A percentile compares a stretch with the other conserved stretches of the same genome.
Conservation (phyloP, 2,888 invertebrate species). For the Toxonevra muliebris region DNA sequence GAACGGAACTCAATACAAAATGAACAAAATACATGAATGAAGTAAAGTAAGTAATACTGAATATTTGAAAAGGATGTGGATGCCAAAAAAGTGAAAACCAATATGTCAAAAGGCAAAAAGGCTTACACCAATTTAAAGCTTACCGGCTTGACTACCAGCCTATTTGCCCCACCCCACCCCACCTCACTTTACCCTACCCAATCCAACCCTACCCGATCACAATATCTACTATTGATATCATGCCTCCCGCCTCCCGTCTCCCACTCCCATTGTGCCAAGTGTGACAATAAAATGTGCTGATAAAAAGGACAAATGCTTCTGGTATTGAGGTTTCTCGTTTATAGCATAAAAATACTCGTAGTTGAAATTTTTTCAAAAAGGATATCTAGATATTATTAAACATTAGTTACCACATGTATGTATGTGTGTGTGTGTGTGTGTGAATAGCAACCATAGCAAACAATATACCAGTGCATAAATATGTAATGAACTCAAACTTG, state of each 20-base stretch:
- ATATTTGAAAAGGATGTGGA: conserved; percentile 24
- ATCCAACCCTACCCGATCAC: background rate
- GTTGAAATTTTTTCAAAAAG: no score
- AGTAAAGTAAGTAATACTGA: conserved; percentile 8
- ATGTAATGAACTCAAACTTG: background rate
- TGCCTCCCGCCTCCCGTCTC: conserved; percentile 12
- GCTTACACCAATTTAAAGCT: conserved; percentile 41
- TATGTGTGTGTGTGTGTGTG: no score
- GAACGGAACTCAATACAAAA: no score
- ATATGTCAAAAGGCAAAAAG: conserved; percentile 49
- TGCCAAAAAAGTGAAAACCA: conserved; percentile 42
- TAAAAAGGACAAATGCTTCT: conserved; percentile 38
- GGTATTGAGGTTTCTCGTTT: conserved; percentile 8
- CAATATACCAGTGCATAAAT: background rate
- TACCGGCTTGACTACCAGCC: background rate
- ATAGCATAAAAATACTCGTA: background rate
- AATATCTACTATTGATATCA: background rate
- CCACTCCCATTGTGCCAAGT: conserved; percentile 54
- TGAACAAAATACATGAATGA: conserved; percentile 24
- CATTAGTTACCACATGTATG: background rate
- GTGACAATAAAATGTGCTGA: conserved; percentile 58
- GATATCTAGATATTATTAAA: background rate
- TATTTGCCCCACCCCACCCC: background rate
- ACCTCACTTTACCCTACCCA: no score
- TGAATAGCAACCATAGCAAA: no score